These are phyloP conservation scores for Leptodactylus fuscus DNA, from an alignment of 2,113 vertebrate species.

Conservation along the genomic window DNA sequence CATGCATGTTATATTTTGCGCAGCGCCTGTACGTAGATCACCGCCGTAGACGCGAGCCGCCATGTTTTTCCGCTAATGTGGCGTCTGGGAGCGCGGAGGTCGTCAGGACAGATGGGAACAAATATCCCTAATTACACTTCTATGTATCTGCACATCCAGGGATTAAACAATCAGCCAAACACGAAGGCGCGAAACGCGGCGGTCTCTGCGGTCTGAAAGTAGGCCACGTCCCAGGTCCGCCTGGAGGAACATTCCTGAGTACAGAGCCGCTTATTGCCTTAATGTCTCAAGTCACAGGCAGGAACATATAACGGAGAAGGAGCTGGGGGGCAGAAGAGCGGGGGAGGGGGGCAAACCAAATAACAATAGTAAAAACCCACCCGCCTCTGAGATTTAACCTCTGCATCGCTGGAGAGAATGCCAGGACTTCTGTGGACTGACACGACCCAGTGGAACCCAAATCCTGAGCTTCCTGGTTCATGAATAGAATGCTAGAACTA, in stretches of 20 bases:
- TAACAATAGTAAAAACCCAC: background rate
- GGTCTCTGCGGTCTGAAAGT: conserved; percentile 21
- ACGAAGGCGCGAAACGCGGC: background rate
- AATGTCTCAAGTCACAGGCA: background rate
- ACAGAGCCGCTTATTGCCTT: background rate
- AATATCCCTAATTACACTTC: conserved; percentile 30
- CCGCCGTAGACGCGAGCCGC: background rate
- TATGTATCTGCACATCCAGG: background rate
- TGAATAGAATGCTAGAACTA: background rate
- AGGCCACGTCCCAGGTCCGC: conserved; percentile 20
- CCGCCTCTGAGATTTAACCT: background rate
- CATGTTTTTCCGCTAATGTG: background rate
- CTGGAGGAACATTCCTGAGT: conserved; percentile 6
- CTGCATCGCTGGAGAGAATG: background rate
- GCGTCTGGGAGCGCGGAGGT: background rate
- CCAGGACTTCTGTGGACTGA: too few species aligned
- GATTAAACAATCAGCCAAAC: conserved; percentile 4
- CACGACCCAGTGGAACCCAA: too few species aligned
- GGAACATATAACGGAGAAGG: background rate
- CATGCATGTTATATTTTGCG: too few species aligned
- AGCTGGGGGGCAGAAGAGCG: background rate
- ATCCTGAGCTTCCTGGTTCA: background rate
- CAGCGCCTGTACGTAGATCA: background rate
- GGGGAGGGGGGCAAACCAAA: background rate
- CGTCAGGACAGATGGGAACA: background rate